Evolutionary conservation across 2,113 vertebrate species (phyloP), one percentile per base, ranked within the genome.

Genomic region (Tetraodon nigroviridis): DNA sequence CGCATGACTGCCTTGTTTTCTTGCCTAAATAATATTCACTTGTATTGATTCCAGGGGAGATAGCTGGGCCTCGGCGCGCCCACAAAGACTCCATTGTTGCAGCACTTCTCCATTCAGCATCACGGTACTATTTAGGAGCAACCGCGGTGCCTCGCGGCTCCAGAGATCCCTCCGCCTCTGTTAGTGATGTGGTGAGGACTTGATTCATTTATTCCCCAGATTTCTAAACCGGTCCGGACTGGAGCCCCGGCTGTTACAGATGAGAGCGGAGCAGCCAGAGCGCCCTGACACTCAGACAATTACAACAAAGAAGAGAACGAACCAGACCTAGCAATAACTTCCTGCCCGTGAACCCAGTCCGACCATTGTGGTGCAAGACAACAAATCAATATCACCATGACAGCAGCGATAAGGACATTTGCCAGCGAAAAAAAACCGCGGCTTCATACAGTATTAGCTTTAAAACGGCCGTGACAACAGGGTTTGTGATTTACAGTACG

Each of bases 41-140:
- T 69, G 70, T 70, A 87, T 93, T 94, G 92, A 82, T 93, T 93
- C 89, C 90, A 93, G 86, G 88, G 86, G 86, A 92, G 83, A 91
- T 89, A 82, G 80, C 90, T 91, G 85, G 86, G 87, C 90, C 83
- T 78, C 87, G 82, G 73, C 86, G 85, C 48, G 55, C 78, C 74
- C 84, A 90, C 71, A 84, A 79, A 72, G 86, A 75, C 78, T 69
- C 85, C 74, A 90, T 90, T 92, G 91, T 93, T 88, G 72, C 62
- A 57, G 48, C 58, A 63, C 74, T 71, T 49, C 62, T 74, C 44
- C 48, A 80, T 82, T 80, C 70, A 76, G 86, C 80, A 86, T 79
- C 64, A 68, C 58, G 55, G 69, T 66, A 60, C 71, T 76, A 82
- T 75, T 86, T 76, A 69, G 67, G 29, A 63, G 64, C 54, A 41